These are phyloP conservation scores for Crotophaga sulcirostris DNA, from an alignment of 2,113 vertebrate species.

Conservation along the genomic window DNA sequence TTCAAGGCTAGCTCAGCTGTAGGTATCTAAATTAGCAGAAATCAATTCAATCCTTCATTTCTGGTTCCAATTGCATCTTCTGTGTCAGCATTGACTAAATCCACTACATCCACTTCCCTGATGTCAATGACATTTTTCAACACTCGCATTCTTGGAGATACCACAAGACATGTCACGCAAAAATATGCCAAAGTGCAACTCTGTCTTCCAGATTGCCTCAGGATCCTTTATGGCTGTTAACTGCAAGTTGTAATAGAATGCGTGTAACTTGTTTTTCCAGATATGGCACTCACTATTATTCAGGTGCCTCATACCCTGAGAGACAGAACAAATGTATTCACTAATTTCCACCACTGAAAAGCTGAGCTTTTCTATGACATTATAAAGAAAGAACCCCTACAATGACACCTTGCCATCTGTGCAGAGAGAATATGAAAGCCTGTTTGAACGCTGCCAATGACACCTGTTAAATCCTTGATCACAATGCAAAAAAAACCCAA, in stretches of 20 bases:
- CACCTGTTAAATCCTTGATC: not conserved
- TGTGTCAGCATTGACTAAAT: not conserved
- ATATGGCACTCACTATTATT: not conserved
- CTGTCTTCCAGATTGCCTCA: not conserved
- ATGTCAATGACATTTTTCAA: not conserved
- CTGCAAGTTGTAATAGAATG: not conserved
- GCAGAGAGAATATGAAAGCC: not conserved
- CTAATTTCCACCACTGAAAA: not conserved
- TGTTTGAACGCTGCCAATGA: not conserved
- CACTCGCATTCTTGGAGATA: not conserved
- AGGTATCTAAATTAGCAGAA: constrained; percentile 11
- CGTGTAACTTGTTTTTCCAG: not conserved
- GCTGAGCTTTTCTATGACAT: not conserved
- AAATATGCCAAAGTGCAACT: not conserved
- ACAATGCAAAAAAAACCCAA: not conserved
- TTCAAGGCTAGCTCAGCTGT: not conserved
- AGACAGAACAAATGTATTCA: not conserved
- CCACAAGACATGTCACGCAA: not conserved
- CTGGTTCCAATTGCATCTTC: not conserved
- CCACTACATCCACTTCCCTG: not conserved
- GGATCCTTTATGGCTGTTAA: not conserved
- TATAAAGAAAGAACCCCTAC: not conserved
- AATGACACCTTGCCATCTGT: not conserved
- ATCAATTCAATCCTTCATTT: not conserved
- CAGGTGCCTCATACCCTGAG: not conserved